phyloP scores from a whole-genome alignment of 2,113 vertebrate species.

The Strix uralensis region DNA sequence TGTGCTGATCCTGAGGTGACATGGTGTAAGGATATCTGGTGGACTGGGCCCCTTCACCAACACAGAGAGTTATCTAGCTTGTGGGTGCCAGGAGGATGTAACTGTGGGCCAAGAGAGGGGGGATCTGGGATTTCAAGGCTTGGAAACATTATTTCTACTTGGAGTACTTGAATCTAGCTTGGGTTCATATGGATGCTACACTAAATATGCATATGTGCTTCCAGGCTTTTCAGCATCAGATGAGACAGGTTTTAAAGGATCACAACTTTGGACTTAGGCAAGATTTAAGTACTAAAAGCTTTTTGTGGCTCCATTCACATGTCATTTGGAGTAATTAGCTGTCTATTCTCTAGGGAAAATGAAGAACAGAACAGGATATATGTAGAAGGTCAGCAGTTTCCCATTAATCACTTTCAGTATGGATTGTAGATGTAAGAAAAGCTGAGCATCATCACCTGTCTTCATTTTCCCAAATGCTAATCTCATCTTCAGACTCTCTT shows the following conservation, averaged over 20 bases:
- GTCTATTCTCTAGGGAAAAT: neutral
- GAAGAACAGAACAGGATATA: neutral
- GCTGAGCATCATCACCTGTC: neutral
- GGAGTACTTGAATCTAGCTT: neutral
- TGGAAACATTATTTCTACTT: neutral
- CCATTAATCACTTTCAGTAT: neutral
- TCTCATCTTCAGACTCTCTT: neutral
- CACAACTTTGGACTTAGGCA: neutral
- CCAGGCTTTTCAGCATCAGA: neutral
- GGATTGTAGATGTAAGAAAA: neutral
- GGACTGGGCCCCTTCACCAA: rapidly evolving
- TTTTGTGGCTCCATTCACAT: neutral
- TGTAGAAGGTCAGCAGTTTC: neutral
- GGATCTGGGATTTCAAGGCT: neutral
- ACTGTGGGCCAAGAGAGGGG: neutral
- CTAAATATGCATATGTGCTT: neutral
- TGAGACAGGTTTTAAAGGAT: neutral
- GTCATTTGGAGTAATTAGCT: neutral
- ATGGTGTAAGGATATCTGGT: neutral
- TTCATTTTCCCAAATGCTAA: neutral
- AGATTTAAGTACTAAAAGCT: neutral
- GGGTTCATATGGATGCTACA: neutral
- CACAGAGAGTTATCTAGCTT: neutral
- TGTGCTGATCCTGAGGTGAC: neutral
- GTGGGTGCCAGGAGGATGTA: neutral